Evolutionary conservation across 1,140 invertebrate genomes (phyloP).

Genomic region (Achatina immaculata): DNA sequence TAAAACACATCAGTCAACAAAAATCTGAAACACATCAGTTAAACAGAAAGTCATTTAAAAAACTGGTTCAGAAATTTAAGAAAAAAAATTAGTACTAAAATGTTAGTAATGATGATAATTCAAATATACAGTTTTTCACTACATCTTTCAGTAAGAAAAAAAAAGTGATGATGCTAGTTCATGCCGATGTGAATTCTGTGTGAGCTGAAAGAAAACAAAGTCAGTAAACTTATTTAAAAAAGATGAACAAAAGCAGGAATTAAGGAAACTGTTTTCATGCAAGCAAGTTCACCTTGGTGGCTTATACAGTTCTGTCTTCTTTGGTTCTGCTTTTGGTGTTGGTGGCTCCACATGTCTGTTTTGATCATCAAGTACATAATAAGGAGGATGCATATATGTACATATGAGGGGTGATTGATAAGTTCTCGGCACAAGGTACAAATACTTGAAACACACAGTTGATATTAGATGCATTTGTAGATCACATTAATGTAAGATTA

Average conservation of each 20-base stretch:
- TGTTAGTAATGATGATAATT: too few relatives aligned
- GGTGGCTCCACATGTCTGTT: conserved; percentile 22
- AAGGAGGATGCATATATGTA: background rate
- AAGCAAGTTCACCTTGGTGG: conserved; percentile 24
- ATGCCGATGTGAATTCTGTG: background rate
- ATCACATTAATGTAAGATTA: too few relatives aligned
- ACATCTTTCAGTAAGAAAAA: background rate
- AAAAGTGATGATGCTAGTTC: background rate
- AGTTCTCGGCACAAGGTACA: too few relatives aligned
- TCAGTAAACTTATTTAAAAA: background rate
- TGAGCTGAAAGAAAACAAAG: background rate
- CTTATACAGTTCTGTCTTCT: conserved; percentile 29
- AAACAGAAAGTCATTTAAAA: too few relatives aligned
- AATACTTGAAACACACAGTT: too few relatives aligned
- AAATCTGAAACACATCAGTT: too few relatives aligned
- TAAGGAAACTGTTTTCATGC: conserved; percentile 5
- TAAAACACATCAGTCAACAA: too few relatives aligned
- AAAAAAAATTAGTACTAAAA: too few relatives aligned
- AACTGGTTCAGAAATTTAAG: too few relatives aligned
- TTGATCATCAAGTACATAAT: conserved; percentile 6
- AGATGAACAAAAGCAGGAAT: background rate
- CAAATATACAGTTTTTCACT: too few relatives aligned
- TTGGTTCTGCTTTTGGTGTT: conserved; percentile 22
- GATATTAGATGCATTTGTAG: too few relatives aligned
- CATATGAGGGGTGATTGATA: too few relatives aligned